These are phyloP conservation scores for Florisuga fusca DNA, from an alignment of 2,797 vertebrate species.

Conservation along the genomic window DNA sequence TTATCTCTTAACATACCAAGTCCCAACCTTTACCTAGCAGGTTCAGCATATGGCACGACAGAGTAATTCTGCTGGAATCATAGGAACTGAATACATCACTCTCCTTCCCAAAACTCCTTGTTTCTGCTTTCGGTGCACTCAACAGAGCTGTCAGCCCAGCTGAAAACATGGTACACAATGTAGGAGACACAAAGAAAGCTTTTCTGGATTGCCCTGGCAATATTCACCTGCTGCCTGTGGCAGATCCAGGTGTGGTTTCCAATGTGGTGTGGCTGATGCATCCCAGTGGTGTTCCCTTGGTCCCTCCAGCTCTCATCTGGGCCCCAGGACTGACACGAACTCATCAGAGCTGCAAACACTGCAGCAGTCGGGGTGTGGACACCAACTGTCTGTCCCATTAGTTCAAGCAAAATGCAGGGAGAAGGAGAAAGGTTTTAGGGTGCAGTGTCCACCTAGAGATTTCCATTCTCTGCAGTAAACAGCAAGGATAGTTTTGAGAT, in stretches of 20 bases:
- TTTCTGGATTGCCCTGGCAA: not conserved
- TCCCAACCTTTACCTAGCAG: rapidly evolving
- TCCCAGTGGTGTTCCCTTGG: not conserved
- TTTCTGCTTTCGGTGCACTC: not conserved
- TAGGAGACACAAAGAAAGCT: not conserved
- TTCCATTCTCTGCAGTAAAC: not conserved
- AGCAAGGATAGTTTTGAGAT: not conserved
- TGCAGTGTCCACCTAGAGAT: not conserved
- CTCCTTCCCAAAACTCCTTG: not conserved
- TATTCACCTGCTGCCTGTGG: not conserved
- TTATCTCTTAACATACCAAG: not conserved
- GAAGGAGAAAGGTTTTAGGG: not conserved
- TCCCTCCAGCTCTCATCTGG: not conserved
- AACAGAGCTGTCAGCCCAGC: not conserved
- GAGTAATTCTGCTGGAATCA: not conserved
- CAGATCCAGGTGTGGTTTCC: not conserved
- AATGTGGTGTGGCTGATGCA: rapidly evolving
- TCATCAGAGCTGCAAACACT: not conserved
- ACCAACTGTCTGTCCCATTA: not conserved
- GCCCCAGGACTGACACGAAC: not conserved
- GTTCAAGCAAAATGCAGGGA: not conserved
- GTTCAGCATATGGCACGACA: not conserved
- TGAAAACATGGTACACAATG: rapidly evolving
- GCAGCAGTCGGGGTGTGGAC: not conserved
- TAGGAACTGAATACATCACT: no score